Evolutionary conservation across 2,797 vertebrate genomes (phyloP).

Genomic region (Tragelaphus eurycerus): DNA sequence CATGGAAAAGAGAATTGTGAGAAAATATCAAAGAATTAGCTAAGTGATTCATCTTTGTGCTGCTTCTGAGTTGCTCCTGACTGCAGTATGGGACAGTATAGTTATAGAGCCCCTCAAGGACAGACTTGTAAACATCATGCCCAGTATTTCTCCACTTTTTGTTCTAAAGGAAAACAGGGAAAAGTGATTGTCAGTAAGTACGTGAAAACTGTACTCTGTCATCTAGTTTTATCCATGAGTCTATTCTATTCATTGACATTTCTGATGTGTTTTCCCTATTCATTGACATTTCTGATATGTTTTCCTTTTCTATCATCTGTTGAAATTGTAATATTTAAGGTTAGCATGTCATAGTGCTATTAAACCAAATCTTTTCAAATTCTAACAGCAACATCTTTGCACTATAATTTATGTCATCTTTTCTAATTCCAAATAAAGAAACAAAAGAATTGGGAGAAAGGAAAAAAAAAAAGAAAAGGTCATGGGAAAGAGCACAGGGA

Average conservation of each 20-base stretch:
- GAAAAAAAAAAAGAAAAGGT: neutral
- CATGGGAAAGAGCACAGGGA: neutral
- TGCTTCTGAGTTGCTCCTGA: neutral
- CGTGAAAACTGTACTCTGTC: neutral
- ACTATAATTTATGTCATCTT: neutral
- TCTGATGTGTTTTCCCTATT: neutral
- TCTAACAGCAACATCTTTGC: neutral
- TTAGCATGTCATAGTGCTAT: neutral
- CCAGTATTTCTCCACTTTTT: neutral
- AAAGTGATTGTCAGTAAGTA: neutral
- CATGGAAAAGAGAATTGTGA: conserved; percentile 36
- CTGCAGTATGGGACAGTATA: neutral
- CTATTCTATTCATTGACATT: neutral
- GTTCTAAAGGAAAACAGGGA: neutral
- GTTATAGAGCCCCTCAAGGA: neutral
- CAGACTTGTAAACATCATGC: neutral
- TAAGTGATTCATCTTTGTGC: neutral
- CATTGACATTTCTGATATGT: neutral
- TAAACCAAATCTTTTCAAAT: neutral
- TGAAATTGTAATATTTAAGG: neutral
- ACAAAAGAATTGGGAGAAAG: neutral
- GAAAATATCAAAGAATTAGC: conserved; percentile 67
- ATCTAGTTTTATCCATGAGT: neutral
- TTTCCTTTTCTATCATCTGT: neutral
- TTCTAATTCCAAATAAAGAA: neutral